These are phyloP conservation scores for Pardalotus punctatus DNA, from an alignment of 2,113 vertebrate species.

Conservation along the genomic window DNA sequence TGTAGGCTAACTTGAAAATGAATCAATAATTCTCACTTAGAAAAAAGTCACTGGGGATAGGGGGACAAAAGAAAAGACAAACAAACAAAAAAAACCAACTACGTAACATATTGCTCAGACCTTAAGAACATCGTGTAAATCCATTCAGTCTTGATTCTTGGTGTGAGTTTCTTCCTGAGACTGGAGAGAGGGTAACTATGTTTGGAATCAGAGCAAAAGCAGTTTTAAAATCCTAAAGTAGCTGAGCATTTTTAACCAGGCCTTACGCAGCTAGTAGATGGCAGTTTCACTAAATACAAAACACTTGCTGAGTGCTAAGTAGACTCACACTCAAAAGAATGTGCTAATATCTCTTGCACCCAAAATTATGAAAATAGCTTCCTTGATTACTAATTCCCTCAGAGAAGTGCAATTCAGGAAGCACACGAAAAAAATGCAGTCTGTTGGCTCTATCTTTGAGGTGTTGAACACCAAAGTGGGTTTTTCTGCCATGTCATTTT, in stretches of 20 bases:
- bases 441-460: background rate
- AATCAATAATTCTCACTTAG: background rate
- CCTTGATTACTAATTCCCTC: background rate
- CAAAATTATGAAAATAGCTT: background rate
- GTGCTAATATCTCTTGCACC: background rate
- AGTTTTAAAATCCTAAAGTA: background rate
- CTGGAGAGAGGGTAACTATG: background rate
- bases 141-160: background rate
- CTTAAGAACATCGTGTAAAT: background rate
- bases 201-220: background rate
- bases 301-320: background rate
- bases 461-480: background rate
- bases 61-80: background rate
- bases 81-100: background rate
- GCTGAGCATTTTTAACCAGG: background rate
- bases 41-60: background rate
- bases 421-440: background rate
- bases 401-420: background rate
- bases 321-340: background rate
- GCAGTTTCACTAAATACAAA: background rate
- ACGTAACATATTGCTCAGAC: background rate
- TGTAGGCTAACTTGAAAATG: background rate
- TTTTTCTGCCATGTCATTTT: background rate
- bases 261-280: background rate
- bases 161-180: background rate